Conservation (phyloP, 1,140 invertebrate species). For the Gryon sp. region DNA sequence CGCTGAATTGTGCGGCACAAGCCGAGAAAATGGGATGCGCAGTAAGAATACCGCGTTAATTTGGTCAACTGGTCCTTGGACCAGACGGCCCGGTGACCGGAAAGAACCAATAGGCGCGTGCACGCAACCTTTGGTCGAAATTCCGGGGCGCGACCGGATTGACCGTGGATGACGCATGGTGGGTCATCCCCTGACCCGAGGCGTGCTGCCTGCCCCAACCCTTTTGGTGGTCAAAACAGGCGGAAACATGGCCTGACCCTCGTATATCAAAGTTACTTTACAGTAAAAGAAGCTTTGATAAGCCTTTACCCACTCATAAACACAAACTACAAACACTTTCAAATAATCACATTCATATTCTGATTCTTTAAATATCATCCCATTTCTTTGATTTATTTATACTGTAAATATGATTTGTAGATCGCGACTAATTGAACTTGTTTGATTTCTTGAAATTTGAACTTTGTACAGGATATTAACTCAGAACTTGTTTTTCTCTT, state of each 20-base stretch:
- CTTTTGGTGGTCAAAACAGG: constrained; percentile 80
- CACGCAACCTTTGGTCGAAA: constrained; percentile 54
- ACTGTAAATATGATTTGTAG: too few species aligned
- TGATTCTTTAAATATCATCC: background rate
- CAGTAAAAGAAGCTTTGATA: constrained; percentile 20
- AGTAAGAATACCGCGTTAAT: constrained; percentile 71
- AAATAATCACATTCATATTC: constrained; percentile 36
- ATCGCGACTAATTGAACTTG: too few species aligned
- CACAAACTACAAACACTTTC: constrained; percentile 1
- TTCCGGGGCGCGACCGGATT: constrained; percentile 71
- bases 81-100: constrained; percentile 43
- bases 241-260: constrained; percentile 79
- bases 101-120: constrained; percentile 66
- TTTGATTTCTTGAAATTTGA: too few species aligned
- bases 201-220: constrained; percentile 76
- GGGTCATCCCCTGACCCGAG: constrained; percentile 76
- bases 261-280: constrained; percentile 68
- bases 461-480: too few species aligned
- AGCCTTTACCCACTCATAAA: constrained; percentile 10
- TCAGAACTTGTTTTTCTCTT: too few species aligned
- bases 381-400: constrained; percentile 1
- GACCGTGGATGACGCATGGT: constrained; percentile 61
- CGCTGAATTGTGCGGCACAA: constrained; percentile 34
- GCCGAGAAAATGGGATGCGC: constrained; percentile 21
- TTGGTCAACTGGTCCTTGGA: constrained; percentile 66